Percentiles rank a stretch among this genome's conserved stretches.
These are phyloP conservation scores for Diplazon laetatorius DNA, from an alignment of 2,888 invertebrate genomes.

Conservation along the genomic window DNA sequence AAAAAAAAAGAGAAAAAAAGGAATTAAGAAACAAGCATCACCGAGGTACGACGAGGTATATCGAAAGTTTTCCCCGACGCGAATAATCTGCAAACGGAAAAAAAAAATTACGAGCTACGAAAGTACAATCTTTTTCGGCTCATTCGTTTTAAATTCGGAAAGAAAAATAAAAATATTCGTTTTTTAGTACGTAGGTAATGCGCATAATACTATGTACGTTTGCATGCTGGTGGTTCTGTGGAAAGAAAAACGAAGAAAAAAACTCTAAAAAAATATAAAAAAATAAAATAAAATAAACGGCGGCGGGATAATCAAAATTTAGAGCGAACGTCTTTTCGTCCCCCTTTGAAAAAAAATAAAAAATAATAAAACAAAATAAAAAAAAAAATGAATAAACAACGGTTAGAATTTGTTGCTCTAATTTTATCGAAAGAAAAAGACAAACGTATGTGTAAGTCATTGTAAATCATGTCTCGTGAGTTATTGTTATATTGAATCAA, in stretches of 20 bases:
- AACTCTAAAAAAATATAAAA: too few relatives aligned
- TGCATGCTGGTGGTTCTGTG: slow-evolving; percentile 27
- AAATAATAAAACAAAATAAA: not conserved
- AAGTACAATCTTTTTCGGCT: slow-evolving; percentile 37
- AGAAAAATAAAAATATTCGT: slow-evolving; percentile 65
- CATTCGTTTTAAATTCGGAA: slow-evolving; percentile 36
- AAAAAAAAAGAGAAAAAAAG: not conserved
- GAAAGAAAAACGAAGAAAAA: slow-evolving; percentile 26
- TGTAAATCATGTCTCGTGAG: slow-evolving; percentile 62
- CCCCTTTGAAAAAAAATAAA: too few relatives aligned
- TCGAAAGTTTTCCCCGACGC: slow-evolving; percentile 39
- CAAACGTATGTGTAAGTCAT: slow-evolving; percentile 59
- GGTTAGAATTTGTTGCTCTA: slow-evolving; percentile 50
- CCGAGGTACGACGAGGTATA: slow-evolving; percentile 26
- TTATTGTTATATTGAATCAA: slow-evolving; percentile 50
- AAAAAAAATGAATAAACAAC: slow-evolving; percentile 11
- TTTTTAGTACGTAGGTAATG: slow-evolving; percentile 59
- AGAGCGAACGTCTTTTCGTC: slow-evolving; percentile 30
- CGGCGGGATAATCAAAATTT: slow-evolving; percentile 32
- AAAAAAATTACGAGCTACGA: slow-evolving; percentile 9
- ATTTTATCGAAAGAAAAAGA: slow-evolving; percentile 63
- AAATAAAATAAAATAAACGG: too few relatives aligned
- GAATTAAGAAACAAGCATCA: too few relatives aligned
- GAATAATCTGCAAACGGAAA: slow-evolving; percentile 9
- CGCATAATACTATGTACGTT: slow-evolving; percentile 32